Base-by-base conservation (phyloP, 2,888 invertebrate genomes). In the Hydroisotoma schaefferi region DNA sequence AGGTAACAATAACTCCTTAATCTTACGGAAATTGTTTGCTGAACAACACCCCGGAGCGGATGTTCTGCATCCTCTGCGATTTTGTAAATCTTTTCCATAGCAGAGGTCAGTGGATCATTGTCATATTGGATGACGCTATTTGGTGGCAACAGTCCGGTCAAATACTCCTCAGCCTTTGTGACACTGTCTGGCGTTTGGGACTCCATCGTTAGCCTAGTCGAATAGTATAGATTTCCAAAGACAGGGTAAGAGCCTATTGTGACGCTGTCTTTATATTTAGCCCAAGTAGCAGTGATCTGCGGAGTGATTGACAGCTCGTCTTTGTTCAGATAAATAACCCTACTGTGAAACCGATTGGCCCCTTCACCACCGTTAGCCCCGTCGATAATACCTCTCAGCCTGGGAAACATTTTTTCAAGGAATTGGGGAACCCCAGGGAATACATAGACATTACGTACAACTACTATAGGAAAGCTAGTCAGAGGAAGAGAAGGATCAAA, bases 391-490 rank as follows among this genome's bases (percentile, higher is more conserved):
- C 40, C 10, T 26, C 55, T 18, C 49, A 72, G 48, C 57, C 68
- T 47, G 8, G 63, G 64, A 71, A 73, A 65, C 71, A 70, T 66
- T 58, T 71, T 65, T 55, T 78, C 74, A 49, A 81, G 75, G 51
- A 81, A 78, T 65, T 79, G 76, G 2, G 87, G 87, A 44, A 87
- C 82, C 2, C 87, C 87, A 37, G 88, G 87, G 71, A 87, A 85
- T 57, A 87, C 81, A 70, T 81, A 83, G 1, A 87, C 85, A 76
- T 88, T 88, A 40, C 76, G 75, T 12, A 86, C 76, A 57, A 74
- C 75, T 22, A 81, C 78, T 23, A 78, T 74, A 1, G 80, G 80
- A 67, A 79, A 81, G 20, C 76, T 76, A 2, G 75, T 75, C 38
- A 69, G 57, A 52, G 74, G 74, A 5, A 23, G 55, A 22, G 27